Base-by-base conservation (phyloP, 2,888 invertebrate genomes). In the Philopedon plagiatum region DNA sequence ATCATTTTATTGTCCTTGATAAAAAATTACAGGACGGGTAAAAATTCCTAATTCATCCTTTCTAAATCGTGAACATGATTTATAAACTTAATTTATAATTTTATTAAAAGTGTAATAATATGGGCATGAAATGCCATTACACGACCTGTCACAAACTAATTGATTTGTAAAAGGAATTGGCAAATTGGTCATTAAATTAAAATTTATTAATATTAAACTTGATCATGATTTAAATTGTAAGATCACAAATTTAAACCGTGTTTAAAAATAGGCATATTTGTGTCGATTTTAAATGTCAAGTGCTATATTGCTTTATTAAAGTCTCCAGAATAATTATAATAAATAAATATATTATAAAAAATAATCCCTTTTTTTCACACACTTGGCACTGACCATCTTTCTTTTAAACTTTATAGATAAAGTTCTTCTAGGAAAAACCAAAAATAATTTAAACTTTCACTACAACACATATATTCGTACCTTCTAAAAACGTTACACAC, bases 41-140 rank as follows among this genome's bases (percentile, higher is more conserved):
- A 18, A 29, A 54, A 37, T 23, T 23, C 18, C 8, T 8, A 3
- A 15, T 13, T 5, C 23, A 5, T 51, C 51, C 51, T 51, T 51
- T 63, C 51, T 37, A 51, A 63, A 51, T 63, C 63, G 51, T 51
- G 51, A 61, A 61, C 29, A 32, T 46, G 44, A 61, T 29, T 61
- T 46, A 61, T 61, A 26, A 61, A 61, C 29, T 21, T 46, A 29
- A 61, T 29, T 61, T 46, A 61, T 61, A 26, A 60, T 19, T 46
- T 46, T 44, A 46, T 32, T 46, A 32, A 58, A 46, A 46, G 5
- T 4, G 5, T 9, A 46, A 44, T 19, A n/a, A 44, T 15, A 23
- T 39, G 23, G 13, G 21, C 37, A 41, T 37, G 39, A 58, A 58
- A 23, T 39, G 57, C 13, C 37, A 57, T 57, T 39, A 57, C 58